Conservation (phyloP, 2,888 invertebrate genomes). For the Masnerella sp. region DNA sequence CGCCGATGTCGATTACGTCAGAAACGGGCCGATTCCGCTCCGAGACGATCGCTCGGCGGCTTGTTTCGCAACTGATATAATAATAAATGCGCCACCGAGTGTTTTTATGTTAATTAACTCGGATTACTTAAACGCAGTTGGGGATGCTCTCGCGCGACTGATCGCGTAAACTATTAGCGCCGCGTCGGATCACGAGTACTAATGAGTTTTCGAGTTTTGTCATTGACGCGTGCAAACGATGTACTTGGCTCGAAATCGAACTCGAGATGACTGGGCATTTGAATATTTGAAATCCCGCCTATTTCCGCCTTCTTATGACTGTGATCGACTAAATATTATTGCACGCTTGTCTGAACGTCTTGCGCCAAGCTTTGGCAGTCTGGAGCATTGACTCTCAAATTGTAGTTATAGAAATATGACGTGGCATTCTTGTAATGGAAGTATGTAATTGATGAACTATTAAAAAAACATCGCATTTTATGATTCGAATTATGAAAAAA, state of each 20-base stretch:
- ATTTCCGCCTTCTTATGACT: constrained; percentile 34
- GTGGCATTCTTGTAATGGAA: too few species aligned
- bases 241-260: too few species aligned
- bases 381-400: constrained; percentile 19
- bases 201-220: constrained; percentile 60
- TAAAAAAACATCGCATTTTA: too few species aligned
- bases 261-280: constrained; percentile 43
- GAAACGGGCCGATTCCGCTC: neutral
- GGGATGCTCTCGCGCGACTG: constrained; percentile 35
- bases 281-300: constrained; percentile 44
- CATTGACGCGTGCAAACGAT: constrained; percentile 58
- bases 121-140: constrained; percentile 32
- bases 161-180: constrained; percentile 51
- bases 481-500: too few species aligned
- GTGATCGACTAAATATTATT: constrained; percentile 36
- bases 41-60: constrained; percentile 1
- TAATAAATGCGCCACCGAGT: constrained; percentile 34
- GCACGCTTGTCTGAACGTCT: constrained; percentile 16
- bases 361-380: constrained; percentile 31
- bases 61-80: constrained; percentile 35
- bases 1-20: constrained; percentile 17
- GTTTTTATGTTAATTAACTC: constrained; percentile 43
- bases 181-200: constrained; percentile 49
- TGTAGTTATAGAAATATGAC: too few species aligned
- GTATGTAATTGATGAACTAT: too few species aligned